Evolutionary conservation across 2,797 vertebrate genomes (phyloP).

Genomic region (Anguilla anguilla): DNA sequence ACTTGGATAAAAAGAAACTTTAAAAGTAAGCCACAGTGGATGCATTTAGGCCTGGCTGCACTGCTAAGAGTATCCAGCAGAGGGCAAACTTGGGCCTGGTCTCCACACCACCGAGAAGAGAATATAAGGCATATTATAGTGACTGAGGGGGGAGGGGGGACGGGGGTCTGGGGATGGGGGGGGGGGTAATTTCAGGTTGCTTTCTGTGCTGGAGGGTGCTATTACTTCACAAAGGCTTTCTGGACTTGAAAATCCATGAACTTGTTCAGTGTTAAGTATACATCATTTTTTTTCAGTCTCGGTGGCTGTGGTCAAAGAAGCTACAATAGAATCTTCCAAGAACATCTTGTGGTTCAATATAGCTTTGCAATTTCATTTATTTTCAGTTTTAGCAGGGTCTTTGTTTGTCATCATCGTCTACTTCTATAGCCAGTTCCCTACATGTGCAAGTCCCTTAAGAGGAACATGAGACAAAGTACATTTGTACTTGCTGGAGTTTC

Average conservation of each 20-base stretch:
- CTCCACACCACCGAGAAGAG: slow-evolving; percentile 57
- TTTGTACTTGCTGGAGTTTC: slow-evolving; percentile 11
- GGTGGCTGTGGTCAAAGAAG: background rate
- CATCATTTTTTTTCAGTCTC: background rate
- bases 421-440: background rate
- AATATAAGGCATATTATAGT: slow-evolving; percentile 53
- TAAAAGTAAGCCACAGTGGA: background rate
- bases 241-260: background rate
- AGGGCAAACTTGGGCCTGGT: slow-evolving; percentile 62
- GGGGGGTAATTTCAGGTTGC: too few species aligned
- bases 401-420: background rate
- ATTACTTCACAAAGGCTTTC: background rate
- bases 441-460: slow-evolving; percentile 6
- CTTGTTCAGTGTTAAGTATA: slow-evolving; percentile 13
- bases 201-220: background rate
- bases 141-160: slow-evolving; percentile 60
- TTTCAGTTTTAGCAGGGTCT: background rate
- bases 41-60: slow-evolving; percentile 65
- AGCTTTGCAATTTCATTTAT: background rate
- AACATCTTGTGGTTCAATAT: background rate
- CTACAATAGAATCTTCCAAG: background rate
- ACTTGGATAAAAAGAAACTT: too few species aligned
- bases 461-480: slow-evolving; percentile 6
- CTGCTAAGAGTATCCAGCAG: slow-evolving; percentile 60
- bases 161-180: background rate